Evolutionary conservation across 2,888 invertebrate genomes (phyloP), one percentile per base, ranked within the genome.

Genomic region (Frankliniella intonsa): DNA sequence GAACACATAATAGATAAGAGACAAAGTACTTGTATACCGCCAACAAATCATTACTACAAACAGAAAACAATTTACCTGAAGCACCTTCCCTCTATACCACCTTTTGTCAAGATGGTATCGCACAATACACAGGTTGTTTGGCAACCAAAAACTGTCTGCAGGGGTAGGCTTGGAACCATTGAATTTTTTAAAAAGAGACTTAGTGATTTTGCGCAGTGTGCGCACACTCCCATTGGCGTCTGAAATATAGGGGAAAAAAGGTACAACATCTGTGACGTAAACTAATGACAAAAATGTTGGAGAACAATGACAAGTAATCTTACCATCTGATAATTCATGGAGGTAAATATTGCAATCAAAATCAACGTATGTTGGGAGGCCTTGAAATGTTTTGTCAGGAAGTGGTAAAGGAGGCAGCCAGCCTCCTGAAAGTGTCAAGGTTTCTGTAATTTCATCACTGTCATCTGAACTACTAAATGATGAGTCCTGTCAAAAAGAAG

Each of bases 41-140:
- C 38, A 25, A 14, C 19, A 9, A 50, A 3, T 81, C 27, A 65
- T 81, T 14, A n/a, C 19, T 49, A 19, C 0, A 80, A 17, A 17
- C n/a, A 19, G 5, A 1, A 80, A 22, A 50, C 82, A 62, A 83
- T 83, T 83, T 83, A 89, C 92, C 82, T 89, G 84, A 84, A 92
- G 88, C 3, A 95, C 90, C 85, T 89, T 88, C 10, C 92, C 95
- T 83, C 96, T 90, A 87, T 95, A 95, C 90, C 93, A 94, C 22
- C 89, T 88, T 14, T 90, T 89, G 86, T 95, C 93, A 22, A 89
- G 84, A 85, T 91, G 92, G 87, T 91, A 95, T 83, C 90, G 88
- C 0, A 93, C 94, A 51, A 94, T 89, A 86, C 94, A 95, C 8
- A 93, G 89, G 84, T 94, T 92, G 1, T 92, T 93, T 3, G 88